Evolutionary conservation across 2,888 invertebrate genomes (phyloP), one percentile per base, ranked within the genome.

Genomic region (Drosophila maculinotata): DNA sequence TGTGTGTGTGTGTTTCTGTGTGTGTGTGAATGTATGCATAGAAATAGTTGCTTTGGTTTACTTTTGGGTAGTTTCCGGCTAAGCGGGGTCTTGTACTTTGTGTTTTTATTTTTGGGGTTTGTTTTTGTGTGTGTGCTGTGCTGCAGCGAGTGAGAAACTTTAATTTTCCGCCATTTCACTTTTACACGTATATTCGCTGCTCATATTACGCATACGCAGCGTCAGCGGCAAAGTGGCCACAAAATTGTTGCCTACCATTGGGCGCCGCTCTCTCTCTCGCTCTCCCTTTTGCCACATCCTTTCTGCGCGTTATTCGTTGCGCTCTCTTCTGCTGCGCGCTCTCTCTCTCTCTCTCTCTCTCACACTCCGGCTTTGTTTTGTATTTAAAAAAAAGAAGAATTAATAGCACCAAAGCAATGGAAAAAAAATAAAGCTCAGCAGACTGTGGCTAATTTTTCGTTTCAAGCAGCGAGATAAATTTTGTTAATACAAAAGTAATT

Each of bases 131-230:
- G 23, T 8, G 9, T 6, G 28, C 14, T 25, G 23, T 45, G 68
- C 20, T 51, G 47, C 57, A 41, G 57, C 45, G 17, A 35, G 23
- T 14, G 25, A 36, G 44, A 67, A 78, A 80, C 74, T 82, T 78
- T 78, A 80, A 82, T 82, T 76, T 83, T 69, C 67, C 74, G 69
- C 39, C 72, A 69, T 85, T 85, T 69, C 68, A 70, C 48, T 71
- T 79, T 83, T 49, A 51, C 45, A 45, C 56, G 58, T 28, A 12
- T 20, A 44, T 76, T 78, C 72, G 78, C 56, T 33, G 71, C 56
- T 57, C 66, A 70, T 59, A 81, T 84, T 76, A 82, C 85, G 79
- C 85, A 84, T 79, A 85, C 82, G 82, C 77, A 69, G 65, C 75
- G 81, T 69, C 31, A 53, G 33, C 12, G n/a, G 20, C 41, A 23